Percentiles rank a stretch among this genome's conserved stretches.
phyloP scores from a whole-genome alignment of 2,113 vertebrate genomes.

The Bos indicus region DNA sequence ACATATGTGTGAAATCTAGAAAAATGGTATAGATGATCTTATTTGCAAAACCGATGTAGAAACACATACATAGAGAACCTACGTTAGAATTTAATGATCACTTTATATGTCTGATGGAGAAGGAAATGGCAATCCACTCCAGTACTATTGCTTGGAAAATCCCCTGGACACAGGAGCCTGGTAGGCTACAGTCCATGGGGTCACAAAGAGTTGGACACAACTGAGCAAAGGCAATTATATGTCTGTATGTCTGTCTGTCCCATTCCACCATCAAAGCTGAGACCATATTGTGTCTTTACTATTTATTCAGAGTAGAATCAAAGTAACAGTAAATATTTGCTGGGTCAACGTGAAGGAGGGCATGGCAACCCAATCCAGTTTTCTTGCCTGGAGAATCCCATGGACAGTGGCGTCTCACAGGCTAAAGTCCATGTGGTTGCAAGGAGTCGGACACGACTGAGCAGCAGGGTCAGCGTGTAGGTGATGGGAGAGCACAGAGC shows the following conservation, averaged over 20 bases:
- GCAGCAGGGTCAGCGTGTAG: neutral
- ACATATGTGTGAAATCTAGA: neutral
- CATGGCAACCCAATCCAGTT: neutral
- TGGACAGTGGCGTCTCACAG: fast-evolving
- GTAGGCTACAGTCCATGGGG: no score
- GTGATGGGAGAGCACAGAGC: neutral
- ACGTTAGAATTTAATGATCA: neutral
- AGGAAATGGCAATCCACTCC: no score
- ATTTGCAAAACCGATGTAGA: neutral
- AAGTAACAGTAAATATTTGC: neutral
- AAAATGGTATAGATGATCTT: neutral
- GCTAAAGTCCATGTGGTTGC: neutral
- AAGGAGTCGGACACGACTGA: fast-evolving
- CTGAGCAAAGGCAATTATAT: no score
- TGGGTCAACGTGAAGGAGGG: neutral
- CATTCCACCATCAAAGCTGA: neutral
- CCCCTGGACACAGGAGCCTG: no score
- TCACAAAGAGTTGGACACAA: no score
- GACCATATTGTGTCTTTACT: neutral
- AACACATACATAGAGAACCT: neutral
- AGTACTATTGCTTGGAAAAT: no score
- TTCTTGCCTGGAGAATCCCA: neutral
- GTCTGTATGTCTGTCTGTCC: neutral
- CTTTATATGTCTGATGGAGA: neutral
- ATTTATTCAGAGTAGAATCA: neutral